Evolutionary conservation across 2,797 vertebrate genomes (phyloP), one percentile per base, ranked within the genome.

Genomic region (Bovichtus diacanthus): DNA sequence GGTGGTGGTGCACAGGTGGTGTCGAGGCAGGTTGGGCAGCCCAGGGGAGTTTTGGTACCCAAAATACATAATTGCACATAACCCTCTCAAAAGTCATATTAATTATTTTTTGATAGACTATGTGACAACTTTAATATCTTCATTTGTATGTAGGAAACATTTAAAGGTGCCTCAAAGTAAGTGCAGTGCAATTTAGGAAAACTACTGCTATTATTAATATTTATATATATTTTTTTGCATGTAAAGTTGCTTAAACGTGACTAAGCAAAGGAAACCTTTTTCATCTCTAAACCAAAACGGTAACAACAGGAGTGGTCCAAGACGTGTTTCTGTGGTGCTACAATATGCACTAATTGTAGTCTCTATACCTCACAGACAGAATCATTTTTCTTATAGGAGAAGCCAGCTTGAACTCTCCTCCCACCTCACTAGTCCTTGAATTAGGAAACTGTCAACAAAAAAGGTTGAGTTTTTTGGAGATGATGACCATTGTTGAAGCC

Each of bases 401-500:
- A 18, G 13, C 13, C 38, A 21, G 43, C 18, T 51, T 77, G 50
- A 41, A 36, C 25, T 51, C 21, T 62, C 43, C 23, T 47, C 25
- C 15, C 19, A 34, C 21, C 23, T 71, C 46, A 70, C 49, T 46
- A 38, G 12, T 31, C 21, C 41, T 27, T 29, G 27, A 53, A 29
- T 66, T 38, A 70, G 16, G 5, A 58, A 64, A 46, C 21, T 23
- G 21, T 58, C 18, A 23, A 36, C 66, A 41, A 67, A 56, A 66
- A 34, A 29, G 44, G 16, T 9, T 4, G 44, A 58, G 1, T 63
- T n/a, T n/a, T n/a, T n/a, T n/a, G 21, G 21, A 49, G 50, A 60
- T 55, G 43, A 58, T 51, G 2, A 27, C 19, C 8, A 46, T 61
- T 70, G 6, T 38, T 78, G 58, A 80, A 50, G n/a, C 31, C 23